Evolutionary conservation across 2,797 vertebrate genomes (phyloP).

Genomic region (Carcharodon carcharias): DNA sequence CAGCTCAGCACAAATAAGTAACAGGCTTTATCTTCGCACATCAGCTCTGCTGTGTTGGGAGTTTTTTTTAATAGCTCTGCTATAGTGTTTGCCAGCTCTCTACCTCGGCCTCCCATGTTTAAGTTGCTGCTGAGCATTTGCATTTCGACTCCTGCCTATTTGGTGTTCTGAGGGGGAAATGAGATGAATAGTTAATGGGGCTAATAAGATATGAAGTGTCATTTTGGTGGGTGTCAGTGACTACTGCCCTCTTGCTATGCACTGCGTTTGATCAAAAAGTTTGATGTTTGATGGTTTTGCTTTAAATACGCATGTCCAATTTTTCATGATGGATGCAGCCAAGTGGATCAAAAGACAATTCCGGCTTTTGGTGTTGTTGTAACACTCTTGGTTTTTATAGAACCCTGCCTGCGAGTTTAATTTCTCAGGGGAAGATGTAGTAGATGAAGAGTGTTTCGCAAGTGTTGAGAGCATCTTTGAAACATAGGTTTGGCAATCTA

Average conservation of each 20-base stretch:
- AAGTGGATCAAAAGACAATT: constrained; percentile 41
- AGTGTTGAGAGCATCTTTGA: constrained; percentile 48
- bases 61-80: not conserved
- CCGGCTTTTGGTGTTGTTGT: constrained; percentile 39
- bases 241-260: not conserved
- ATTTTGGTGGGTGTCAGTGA: constrained; percentile 43
- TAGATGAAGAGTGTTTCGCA: constrained; percentile 43
- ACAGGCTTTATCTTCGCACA: not conserved
- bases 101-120: not conserved
- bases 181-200: constrained; percentile 49
- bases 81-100: not conserved
- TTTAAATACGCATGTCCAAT: constrained; percentile 15
- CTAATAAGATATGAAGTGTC: constrained; percentile 50
- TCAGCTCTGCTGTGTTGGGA: not conserved
- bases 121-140: not conserved
- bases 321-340: constrained; percentile 42
- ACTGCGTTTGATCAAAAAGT: not conserved
- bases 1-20: not conserved
- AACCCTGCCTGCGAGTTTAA: constrained; percentile 46
- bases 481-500: constrained; percentile 46
- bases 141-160: not conserved
- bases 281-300: not conserved
- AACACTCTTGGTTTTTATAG: constrained; percentile 44
- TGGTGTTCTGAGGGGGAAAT: constrained; percentile 46
- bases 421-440: constrained; percentile 45